phyloP scores from a whole-genome alignment of 2,888 invertebrate species.

The Pterostichus madidus region DNA sequence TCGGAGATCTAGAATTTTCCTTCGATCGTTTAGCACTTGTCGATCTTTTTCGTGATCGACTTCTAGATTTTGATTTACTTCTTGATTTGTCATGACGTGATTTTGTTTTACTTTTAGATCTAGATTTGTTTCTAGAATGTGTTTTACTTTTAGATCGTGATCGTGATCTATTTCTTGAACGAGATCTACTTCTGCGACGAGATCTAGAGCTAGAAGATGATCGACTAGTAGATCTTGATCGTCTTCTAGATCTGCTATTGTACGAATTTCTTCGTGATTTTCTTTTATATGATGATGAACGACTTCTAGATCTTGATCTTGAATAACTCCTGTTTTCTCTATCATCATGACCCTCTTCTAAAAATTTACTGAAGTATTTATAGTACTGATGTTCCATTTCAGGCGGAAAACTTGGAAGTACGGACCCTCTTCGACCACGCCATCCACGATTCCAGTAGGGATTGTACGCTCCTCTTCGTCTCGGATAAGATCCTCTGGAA shows the following conservation, averaged over 20 bases:
- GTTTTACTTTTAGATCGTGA: conserved; percentile 71
- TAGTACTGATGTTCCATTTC: conserved; percentile 77
- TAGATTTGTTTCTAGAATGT: conserved; percentile 74
- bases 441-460: conserved; percentile 74
- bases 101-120: conserved; percentile 73
- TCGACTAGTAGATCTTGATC: conserved; percentile 70
- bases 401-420: conserved; percentile 69
- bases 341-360: conserved; percentile 78
- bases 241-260: conserved; percentile 69
- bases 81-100: conserved; percentile 70
- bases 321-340: conserved; percentile 77
- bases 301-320: conserved; percentile 71
- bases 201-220: conserved; percentile 69
- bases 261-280: conserved; percentile 75
- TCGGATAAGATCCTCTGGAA: conserved; percentile 72
- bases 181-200: conserved; percentile 70
- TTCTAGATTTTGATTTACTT: conserved; percentile 71
- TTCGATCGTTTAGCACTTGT: conserved; percentile 65
- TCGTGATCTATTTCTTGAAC: conserved; percentile 71
- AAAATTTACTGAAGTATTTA: conserved; percentile 82
- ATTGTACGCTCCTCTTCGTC: conserved; percentile 72
- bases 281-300: conserved; percentile 69
- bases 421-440: conserved; percentile 68
- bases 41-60: conserved; percentile 72
- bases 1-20: conserved; percentile 69